Evolutionary conservation across 2,888 invertebrate species (phyloP), one percentile per base, ranked within the genome.

Genomic region (Drosophila longiperda): DNA sequence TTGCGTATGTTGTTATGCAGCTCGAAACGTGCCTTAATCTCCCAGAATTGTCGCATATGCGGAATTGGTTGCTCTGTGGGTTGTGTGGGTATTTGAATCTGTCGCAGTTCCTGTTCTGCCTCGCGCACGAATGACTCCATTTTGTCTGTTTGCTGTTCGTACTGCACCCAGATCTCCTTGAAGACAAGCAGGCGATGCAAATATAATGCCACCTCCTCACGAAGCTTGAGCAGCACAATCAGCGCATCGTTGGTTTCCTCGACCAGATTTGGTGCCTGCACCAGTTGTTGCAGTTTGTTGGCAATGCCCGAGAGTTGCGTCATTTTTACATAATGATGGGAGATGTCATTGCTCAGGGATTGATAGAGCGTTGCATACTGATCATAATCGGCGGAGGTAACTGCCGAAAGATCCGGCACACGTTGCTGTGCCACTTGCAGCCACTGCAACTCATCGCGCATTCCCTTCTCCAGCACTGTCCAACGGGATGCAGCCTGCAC

Each of bases 1-100:
- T 95, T 95, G 61, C 96, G 95, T 57, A 97, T 94, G 78, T 95
- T 96, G 81, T 96, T 97, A 91, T 97, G 95, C 32, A 97, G 95
- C 94, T 97, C 97, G 86, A 97, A 96, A 85, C 97, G 97, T 0
- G 97, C 97, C 92, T 97, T 97, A 53, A 97, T 92, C 93, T 97
- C 97, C 97, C 97, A 97, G 93, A 97, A 97, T 83, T 96, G 95
- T 80, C 97, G 95, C 92, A 97, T 95, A 85, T 96, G 96, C 61
- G 96, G 95, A 12, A 95, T 95, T 1, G 95, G 94, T 60, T 95
- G 95, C 20, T 95, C 92, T 32, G 94, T 94, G 38, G 95, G 94
- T 73, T 95, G 95, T 15, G 95, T 94, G 7, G 88, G 78, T 66
- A 95, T 93, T 65, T 95, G 94, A 42, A 97, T 95, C 33, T 94